A percentile compares a stretch with the other conserved stretches of the same genome.
Conservation (phyloP, 2,888 invertebrate genomes). For the Leptinotarsa haldemani region DNA sequence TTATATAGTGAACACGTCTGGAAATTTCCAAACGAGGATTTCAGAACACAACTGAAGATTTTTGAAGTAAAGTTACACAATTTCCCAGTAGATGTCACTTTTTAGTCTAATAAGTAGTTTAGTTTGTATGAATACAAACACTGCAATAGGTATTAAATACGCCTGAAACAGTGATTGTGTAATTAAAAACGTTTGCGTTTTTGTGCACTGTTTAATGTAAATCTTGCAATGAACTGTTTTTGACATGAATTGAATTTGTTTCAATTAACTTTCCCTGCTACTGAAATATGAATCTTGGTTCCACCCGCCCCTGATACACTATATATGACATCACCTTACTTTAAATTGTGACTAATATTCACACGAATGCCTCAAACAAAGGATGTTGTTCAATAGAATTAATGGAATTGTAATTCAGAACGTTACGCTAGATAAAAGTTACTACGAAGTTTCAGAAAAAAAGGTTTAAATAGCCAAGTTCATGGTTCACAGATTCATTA, state of each 20-base stretch:
- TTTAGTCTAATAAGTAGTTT: too few species aligned
- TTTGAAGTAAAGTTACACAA: too few species aligned
- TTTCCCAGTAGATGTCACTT: too few species aligned
- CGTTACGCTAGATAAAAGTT: conserved; percentile 4
- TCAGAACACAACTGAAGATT: too few species aligned
- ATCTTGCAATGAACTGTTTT: background rate
- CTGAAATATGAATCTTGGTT: background rate
- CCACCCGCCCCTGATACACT: background rate
- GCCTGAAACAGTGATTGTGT: too few species aligned
- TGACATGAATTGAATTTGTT: background rate
- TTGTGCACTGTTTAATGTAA: too few species aligned
- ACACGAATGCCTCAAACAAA: background rate
- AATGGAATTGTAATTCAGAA: conserved; percentile 9
- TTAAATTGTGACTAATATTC: conserved; percentile 9
- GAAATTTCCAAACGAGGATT: too few species aligned
- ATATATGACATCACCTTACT: background rate
- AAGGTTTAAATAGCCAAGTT: conserved; percentile 1
- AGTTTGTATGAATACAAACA: too few species aligned
- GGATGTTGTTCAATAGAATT: conserved; percentile 4
- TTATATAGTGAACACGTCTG: too few species aligned
- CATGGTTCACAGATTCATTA: conserved; percentile 14
- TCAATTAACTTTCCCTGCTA: background rate
- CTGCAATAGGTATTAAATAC: too few species aligned
- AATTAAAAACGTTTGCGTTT: too few species aligned
- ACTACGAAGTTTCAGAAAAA: background rate